phyloP scores from a whole-genome alignment of 2,888 invertebrate genomes.

The Adelphocoris suturalis region DNA sequence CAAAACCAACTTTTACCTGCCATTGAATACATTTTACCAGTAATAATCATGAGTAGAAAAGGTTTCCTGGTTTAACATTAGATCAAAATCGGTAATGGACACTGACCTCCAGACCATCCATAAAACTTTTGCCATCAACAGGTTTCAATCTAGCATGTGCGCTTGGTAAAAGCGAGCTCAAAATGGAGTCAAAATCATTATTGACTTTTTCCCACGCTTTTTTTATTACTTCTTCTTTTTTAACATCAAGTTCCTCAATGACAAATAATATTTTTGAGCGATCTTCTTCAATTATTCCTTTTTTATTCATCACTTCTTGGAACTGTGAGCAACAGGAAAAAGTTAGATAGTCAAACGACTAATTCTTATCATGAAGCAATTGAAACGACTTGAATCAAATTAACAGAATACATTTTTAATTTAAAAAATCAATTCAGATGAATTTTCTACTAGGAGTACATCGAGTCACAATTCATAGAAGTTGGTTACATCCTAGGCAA shows the following conservation, averaged over 20 bases:
- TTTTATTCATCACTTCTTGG: conserved; percentile 85
- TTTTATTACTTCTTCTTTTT: conserved; percentile 90
- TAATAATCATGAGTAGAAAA: neutral
- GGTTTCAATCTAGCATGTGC: conserved; percentile 92
- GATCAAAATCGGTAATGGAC: neutral
- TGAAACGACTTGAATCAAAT: too few species aligned
- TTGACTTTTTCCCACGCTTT: conserved; percentile 93
- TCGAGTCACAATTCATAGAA: too few species aligned
- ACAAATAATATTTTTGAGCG: conserved; percentile 86
- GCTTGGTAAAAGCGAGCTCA: conserved; percentile 93
- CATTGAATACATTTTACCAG: too few species aligned
- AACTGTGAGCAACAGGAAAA: conserved; percentile 80
- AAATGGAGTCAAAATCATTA: conserved; percentile 96
- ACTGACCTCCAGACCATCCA: conserved; percentile 91
- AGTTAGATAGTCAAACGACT: neutral
- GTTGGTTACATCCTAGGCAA: too few species aligned
- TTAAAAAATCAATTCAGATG: too few species aligned
- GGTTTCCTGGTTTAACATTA: neutral
- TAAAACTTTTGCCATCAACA: conserved; percentile 85
- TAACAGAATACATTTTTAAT: too few species aligned
- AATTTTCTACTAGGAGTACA: too few species aligned
- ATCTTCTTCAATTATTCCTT: conserved; percentile 87
- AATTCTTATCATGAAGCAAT: too few species aligned
- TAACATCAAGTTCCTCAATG: conserved; percentile 92
- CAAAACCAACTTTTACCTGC: conserved; percentile 91